phyloP scores from a whole-genome alignment of 1,140 invertebrate species.

The Lanistes nyassanus region DNA sequence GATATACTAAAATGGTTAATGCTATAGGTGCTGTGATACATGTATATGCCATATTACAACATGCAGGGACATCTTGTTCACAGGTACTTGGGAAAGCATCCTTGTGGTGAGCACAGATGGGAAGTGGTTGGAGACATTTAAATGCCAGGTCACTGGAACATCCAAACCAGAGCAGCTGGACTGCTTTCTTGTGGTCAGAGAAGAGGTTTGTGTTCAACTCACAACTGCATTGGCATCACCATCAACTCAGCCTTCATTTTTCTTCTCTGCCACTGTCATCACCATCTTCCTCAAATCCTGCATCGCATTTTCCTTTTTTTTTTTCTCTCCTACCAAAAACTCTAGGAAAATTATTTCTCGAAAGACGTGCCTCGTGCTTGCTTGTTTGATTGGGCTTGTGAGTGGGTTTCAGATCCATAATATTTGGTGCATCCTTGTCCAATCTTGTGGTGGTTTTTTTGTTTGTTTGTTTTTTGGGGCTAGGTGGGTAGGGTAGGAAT shows the following conservation, averaged over 20 bases:
- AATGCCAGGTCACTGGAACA: not conserved
- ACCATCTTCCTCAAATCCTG: not conserved
- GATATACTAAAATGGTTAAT: no score
- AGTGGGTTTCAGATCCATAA: no score
- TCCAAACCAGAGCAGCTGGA: conserved; percentile 32
- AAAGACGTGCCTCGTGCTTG: no score
- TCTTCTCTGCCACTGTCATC: not conserved
- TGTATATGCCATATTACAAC: not conserved
- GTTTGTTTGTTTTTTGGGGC: not conserved
- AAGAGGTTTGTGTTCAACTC: conserved; percentile 28
- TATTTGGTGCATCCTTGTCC: no score
- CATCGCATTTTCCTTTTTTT: not conserved
- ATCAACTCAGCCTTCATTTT: not conserved
- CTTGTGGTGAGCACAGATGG: conserved; percentile 25
- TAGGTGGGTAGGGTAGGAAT: no score
- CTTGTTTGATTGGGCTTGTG: no score
- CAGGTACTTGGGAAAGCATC: conserved; percentile 42
- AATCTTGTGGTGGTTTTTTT: not conserved
- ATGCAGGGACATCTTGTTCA: not conserved
- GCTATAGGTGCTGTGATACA: no score
- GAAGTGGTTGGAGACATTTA: conserved; percentile 26
- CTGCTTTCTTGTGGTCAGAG: conserved; percentile 31
- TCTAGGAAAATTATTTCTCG: no score
- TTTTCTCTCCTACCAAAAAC: no score
- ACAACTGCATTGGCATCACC: not conserved